A percentile compares a stretch with the other conserved stretches of the same genome.
These are phyloP conservation scores for Paracentrotus lividus DNA, from an alignment of 53 echinoderm and acorn worm genomes.

Conservation along the genomic window DNA sequence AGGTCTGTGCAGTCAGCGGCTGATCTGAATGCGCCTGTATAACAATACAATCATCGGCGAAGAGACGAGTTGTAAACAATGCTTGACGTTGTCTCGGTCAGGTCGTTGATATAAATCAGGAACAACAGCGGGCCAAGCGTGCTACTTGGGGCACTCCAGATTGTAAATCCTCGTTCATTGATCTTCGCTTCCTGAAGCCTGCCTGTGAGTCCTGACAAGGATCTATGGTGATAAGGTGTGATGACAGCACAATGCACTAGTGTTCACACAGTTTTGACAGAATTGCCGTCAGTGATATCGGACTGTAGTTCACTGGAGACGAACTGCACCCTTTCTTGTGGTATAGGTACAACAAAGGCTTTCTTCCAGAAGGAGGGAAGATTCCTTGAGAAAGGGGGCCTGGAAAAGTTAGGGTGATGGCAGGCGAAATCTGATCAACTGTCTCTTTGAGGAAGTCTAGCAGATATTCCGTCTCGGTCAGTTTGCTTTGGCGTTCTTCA, in stretches of 20 bases:
- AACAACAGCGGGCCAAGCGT: constrained; percentile 71
- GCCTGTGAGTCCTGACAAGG: constrained; percentile 54
- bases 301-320: constrained; percentile 50
- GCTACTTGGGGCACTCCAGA: constrained; percentile 75
- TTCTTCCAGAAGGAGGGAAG: constrained; percentile 50
- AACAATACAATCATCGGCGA: constrained; percentile 78
- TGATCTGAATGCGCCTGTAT: constrained; percentile 30
- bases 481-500: constrained; percentile 54
- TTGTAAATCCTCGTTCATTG: constrained; percentile 47
- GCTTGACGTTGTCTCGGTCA: constrained; percentile 64
- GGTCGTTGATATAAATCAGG: constrained; percentile 75
- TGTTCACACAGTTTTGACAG: constrained; percentile 64
- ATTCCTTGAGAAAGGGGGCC: neutral
- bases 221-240: neutral
- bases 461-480: constrained; percentile 50
- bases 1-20: neutral
- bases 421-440: neutral
- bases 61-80: constrained; percentile 64
- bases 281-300: constrained; percentile 61
- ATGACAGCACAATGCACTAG: constrained; percentile 65
- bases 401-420: neutral
- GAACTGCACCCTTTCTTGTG: constrained; percentile 59
- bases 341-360: constrained; percentile 48
- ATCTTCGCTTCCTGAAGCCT: constrained; percentile 63
- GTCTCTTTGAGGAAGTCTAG: constrained; percentile 36